These are phyloP conservation scores for Caenorhabditis tropicalis DNA, from an alignment of 1,140 invertebrate genomes.

Conservation along the genomic window DNA sequence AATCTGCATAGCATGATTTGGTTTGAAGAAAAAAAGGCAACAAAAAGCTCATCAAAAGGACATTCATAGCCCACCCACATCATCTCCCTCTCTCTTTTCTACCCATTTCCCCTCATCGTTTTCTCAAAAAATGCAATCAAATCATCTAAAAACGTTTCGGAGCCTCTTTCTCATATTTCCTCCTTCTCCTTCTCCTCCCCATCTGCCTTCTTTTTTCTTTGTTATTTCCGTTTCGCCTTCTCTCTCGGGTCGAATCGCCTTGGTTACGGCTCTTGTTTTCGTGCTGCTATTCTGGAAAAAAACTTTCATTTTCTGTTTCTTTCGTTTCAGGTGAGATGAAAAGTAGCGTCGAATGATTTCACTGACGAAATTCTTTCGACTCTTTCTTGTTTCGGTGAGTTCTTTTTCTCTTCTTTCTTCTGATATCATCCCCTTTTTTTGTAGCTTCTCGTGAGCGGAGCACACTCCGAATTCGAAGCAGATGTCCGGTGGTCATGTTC, in stretches of 20 bases:
- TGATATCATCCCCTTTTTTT: not conserved
- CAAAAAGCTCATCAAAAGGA: too few relatives aligned
- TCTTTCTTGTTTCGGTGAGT: not conserved
- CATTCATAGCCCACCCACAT: not conserved
- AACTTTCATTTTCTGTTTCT: not conserved
- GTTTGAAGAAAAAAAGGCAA: not conserved
- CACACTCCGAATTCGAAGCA: not conserved
- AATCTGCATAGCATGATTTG: too few relatives aligned
- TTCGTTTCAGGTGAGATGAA: constrained; percentile 32
- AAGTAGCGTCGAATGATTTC: constrained; percentile 42
- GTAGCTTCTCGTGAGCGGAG: constrained; percentile 3
- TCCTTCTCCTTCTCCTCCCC: not conserved
- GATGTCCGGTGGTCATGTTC: constrained; percentile 42
- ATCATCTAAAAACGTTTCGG: not conserved
- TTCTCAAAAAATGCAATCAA: not conserved
- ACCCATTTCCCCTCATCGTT: not conserved
- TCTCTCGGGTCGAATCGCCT: not conserved
- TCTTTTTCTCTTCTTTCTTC: not conserved
- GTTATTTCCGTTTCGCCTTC: not conserved
- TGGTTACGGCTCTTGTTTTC: not conserved
- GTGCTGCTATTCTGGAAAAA: not conserved
- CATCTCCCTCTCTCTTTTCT: not conserved
- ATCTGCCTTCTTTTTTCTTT: not conserved
- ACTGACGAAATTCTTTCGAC: constrained; percentile 27
- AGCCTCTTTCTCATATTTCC: not conserved